A percentile compares a stretch with the other conserved stretches of the same genome.
Evolutionary conservation across 2,797 vertebrate species (phyloP).

Genomic region (Periparus ater): DNA sequence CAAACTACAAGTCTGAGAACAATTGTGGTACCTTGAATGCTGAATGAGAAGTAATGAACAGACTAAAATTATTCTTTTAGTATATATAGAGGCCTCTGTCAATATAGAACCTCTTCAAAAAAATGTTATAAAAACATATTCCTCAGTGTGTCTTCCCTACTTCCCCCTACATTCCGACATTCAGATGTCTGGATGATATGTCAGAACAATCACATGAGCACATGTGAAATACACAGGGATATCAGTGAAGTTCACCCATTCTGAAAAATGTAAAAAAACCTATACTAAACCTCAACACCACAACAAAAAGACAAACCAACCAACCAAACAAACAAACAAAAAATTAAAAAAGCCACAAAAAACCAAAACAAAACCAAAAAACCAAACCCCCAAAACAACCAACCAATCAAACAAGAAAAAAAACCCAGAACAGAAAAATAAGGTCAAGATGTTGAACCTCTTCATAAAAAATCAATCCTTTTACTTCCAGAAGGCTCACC

Average conservation of each 20-base stretch:
- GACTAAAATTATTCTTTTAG: background rate
- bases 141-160: background rate
- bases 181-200: background rate
- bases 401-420: background rate
- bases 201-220: background rate
- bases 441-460: background rate
- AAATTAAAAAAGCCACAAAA: background rate
- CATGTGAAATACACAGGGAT: background rate
- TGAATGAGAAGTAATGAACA: background rate
- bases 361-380: background rate
- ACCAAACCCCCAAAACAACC: rapidly evolving
- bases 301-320: background rate
- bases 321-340: no score
- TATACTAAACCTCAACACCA: background rate
- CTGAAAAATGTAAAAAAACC: background rate
- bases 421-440: background rate
- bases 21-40: background rate
- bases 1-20: background rate
- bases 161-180: background rate
- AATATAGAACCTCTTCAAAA: background rate
- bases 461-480: background rate
- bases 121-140: background rate
- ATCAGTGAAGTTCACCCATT: rapidly evolving
- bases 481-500: background rate
- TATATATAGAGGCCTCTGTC: background rate